These are phyloP conservation scores for Glaucidium brasilianum DNA, from an alignment of 2,113 vertebrate species.

Conservation along the genomic window DNA sequence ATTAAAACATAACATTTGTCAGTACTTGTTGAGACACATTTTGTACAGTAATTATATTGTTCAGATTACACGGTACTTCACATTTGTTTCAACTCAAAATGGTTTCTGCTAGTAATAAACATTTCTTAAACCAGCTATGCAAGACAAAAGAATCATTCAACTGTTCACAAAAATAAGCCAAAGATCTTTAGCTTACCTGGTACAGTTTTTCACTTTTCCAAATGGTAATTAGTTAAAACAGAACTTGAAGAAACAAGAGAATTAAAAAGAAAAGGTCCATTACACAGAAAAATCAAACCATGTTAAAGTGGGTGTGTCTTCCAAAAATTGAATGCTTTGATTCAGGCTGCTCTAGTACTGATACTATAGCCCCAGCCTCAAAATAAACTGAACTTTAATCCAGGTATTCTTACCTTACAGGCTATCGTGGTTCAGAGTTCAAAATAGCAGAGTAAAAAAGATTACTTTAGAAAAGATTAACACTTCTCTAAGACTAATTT, in stretches of 20 bases:
- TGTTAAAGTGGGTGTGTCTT: not conserved
- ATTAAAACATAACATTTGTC: not conserved
- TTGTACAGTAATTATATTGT: not conserved
- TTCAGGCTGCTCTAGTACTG: not conserved
- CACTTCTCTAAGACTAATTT: not conserved
- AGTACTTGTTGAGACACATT: not conserved
- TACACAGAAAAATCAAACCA: not conserved
- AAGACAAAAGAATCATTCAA: not conserved
- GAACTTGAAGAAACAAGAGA: not conserved
- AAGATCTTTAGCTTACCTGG: not conserved
- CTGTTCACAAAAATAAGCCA: not conserved
- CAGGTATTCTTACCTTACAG: not conserved
- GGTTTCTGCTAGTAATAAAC: not conserved
- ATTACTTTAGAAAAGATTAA: not conserved
- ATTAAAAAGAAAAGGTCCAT: not conserved
- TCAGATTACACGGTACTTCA: not conserved
- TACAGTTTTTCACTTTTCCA: not conserved
- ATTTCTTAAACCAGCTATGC: not conserved
- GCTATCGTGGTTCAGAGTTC: not conserved
- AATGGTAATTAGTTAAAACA: not conserved
- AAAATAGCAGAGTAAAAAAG: not conserved
- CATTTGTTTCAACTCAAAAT: not conserved
- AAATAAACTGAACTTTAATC: not conserved
- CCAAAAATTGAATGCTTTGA: not conserved
- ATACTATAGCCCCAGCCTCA: not conserved